Conservation (phyloP, 2,888 invertebrate species). For the Drosophila paranaensis region DNA sequence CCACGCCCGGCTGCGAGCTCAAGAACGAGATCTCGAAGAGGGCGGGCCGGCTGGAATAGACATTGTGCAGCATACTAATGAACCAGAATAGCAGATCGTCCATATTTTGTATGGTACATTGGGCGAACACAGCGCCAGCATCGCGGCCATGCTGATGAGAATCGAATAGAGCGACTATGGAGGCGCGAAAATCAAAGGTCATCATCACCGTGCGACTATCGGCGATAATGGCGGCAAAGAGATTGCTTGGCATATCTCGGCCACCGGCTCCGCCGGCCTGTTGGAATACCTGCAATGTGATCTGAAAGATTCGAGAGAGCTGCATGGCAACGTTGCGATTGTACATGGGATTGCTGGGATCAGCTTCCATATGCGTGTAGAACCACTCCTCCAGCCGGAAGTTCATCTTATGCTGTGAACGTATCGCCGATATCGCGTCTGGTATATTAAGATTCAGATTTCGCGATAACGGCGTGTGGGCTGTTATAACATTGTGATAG, state of each 20-base stretch:
- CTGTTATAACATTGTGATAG: slow-evolving; percentile 85
- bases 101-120: slow-evolving; percentile 67
- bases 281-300: slow-evolving; percentile 75
- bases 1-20: slow-evolving; percentile 71
- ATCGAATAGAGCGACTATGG: slow-evolving; percentile 77
- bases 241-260: slow-evolving; percentile 47
- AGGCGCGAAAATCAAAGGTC: slow-evolving; percentile 75
- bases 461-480: slow-evolving; percentile 81
- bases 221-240: slow-evolving; percentile 80
- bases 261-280: slow-evolving; percentile 41
- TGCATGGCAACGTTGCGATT: slow-evolving; percentile 71
- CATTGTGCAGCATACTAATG: slow-evolving; percentile 75
- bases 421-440: slow-evolving; percentile 85
- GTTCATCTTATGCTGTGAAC: slow-evolving; percentile 74
- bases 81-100: slow-evolving; percentile 77
- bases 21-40: slow-evolving; percentile 81
- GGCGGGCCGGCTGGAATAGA: slow-evolving; percentile 76
- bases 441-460: slow-evolving; percentile 86
- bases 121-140: slow-evolving; percentile 79
- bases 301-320: slow-evolving; percentile 71
- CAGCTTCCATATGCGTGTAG: slow-evolving; percentile 80
- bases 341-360: slow-evolving; percentile 69
- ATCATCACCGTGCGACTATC: slow-evolving; percentile 81
- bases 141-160: slow-evolving; percentile 80
- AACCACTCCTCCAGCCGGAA: slow-evolving; percentile 82